Conservation (phyloP, 2,113 vertebrate genomes). For the Rynchops niger region DNA sequence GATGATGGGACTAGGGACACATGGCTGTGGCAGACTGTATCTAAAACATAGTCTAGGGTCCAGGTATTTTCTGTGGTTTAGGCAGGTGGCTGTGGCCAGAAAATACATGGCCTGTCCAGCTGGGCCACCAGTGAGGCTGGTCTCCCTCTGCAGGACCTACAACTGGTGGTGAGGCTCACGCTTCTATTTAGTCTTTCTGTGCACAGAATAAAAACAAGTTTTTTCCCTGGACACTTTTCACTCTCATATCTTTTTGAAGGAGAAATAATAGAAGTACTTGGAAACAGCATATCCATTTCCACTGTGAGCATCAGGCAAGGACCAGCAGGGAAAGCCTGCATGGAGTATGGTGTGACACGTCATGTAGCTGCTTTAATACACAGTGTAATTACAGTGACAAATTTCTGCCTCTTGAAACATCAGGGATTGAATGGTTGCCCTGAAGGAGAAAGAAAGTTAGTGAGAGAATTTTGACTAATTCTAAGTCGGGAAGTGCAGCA, state of each 20-base stretch:
- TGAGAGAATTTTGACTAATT: not conserved
- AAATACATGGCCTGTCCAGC: not conserved
- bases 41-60: not conserved
- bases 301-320: not conserved
- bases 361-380: not conserved
- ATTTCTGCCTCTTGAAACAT: slow-evolving; percentile 39
- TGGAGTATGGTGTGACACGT: not conserved
- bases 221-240: not conserved
- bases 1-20: not conserved
- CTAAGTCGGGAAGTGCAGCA: not conserved
- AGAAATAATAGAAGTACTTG: not conserved
- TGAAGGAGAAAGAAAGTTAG: not conserved
- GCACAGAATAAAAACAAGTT: not conserved
- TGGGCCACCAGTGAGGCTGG: not conserved
- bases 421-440: not conserved
- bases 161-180: not conserved
- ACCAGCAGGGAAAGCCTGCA: not conserved
- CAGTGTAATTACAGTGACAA: slow-evolving; percentile 15
- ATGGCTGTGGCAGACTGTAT: not conserved
- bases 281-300: not conserved
- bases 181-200: not conserved
- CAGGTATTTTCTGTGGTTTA: not conserved
- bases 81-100: not conserved
- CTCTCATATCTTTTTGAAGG: not conserved
- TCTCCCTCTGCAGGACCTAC: not conserved